Conservation (phyloP, 2,113 vertebrate species). For the Lamprotornis superbus region DNA sequence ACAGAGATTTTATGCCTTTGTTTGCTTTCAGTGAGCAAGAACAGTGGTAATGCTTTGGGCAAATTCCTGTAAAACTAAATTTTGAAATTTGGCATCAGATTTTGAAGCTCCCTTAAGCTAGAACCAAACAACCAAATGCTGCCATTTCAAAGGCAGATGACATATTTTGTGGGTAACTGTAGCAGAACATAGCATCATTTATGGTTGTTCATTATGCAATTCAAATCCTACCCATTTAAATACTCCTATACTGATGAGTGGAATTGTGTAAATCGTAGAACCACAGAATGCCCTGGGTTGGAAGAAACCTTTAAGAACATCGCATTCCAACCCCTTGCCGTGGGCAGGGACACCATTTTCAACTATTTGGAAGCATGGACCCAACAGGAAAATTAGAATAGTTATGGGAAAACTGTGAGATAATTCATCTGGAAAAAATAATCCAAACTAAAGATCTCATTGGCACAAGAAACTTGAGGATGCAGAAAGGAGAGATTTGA, state of each 20-base stretch:
- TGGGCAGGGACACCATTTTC: background rate
- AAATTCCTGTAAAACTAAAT: background rate
- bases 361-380: background rate
- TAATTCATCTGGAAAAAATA: background rate
- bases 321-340: background rate
- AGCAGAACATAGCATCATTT: background rate
- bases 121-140: background rate
- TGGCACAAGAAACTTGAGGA: background rate
- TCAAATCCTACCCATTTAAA: background rate
- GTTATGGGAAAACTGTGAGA: background rate
- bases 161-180: background rate
- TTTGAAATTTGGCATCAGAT: background rate
- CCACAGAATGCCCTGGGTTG: background rate
- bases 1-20: background rate
- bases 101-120: background rate
- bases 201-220: background rate
- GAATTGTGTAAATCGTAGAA: background rate
- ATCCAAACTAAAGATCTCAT: background rate
- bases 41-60: background rate
- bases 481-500: background rate
- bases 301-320: background rate
- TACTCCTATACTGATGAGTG: background rate
- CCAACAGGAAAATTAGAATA: background rate
- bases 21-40: background rate
- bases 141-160: background rate